These are phyloP conservation scores for Procavia capensis DNA, from an alignment of 2,113 vertebrate genomes.

Conservation along the genomic window DNA sequence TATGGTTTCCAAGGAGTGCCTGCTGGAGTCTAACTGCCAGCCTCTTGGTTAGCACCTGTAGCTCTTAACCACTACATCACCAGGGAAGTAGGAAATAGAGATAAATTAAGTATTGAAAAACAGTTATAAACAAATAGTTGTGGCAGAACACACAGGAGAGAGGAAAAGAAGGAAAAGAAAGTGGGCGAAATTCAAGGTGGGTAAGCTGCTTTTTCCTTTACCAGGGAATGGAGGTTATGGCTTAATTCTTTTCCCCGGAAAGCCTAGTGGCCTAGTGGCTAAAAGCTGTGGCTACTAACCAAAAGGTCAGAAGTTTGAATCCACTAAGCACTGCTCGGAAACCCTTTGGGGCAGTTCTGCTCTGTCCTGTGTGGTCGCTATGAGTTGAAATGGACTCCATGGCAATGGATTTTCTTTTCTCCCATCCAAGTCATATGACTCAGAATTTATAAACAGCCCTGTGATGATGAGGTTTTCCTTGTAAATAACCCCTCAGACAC, in stretches of 20 bases:
- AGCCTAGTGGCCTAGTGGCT: no score
- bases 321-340: no score
- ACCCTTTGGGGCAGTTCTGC: no score
- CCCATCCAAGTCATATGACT: neutral
- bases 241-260: neutral
- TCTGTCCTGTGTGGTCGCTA: no score
- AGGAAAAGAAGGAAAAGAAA: neutral
- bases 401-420: no score
- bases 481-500: neutral
- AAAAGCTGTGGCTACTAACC: no score
- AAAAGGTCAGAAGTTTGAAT: no score
- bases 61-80: no score
- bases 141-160: neutral
- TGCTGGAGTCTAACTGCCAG: no score
- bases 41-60: no score
- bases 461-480: neutral
- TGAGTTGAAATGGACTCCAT: no score
- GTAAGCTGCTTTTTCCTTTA: conserved; percentile 23
- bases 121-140: neutral
- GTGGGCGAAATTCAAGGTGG: neutral
- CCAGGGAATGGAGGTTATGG: neutral
- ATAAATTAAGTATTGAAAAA: conserved; percentile 19
- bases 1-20: no score
- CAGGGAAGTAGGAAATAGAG: neutral
- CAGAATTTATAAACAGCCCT: neutral